phyloP scores from a whole-genome alignment of 2,113 vertebrate genomes.

The Neomonachus schauinslandi region DNA sequence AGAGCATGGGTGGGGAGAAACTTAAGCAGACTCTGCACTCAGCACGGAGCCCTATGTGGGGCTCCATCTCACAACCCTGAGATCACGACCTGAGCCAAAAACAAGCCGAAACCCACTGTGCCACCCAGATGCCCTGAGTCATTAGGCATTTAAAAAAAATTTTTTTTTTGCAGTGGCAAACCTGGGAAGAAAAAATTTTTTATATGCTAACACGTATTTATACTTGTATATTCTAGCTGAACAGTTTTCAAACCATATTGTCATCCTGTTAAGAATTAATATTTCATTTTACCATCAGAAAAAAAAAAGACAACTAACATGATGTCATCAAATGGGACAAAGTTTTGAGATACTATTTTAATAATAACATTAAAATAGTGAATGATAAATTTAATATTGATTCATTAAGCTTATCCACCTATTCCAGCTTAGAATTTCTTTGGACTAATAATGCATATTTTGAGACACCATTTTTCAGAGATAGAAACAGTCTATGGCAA shows the following conservation, averaged over 20 bases:
- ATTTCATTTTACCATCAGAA: neutral
- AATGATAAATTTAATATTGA: neutral
- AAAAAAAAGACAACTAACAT: neutral
- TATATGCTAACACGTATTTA: neutral
- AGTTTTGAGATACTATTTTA: slow-evolving; percentile 8
- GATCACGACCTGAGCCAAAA: neutral
- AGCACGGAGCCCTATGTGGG: neutral
- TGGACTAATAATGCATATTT: neutral
- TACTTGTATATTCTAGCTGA: neutral
- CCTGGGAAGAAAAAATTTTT: neutral
- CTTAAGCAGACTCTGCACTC: neutral
- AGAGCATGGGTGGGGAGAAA: neutral
- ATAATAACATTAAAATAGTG: neutral
- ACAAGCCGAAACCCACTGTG: neutral
- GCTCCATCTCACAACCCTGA: neutral
- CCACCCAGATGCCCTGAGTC: neutral
- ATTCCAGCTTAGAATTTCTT: neutral
- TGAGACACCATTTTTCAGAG: slow-evolving; percentile 1
- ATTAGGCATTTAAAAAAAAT: neutral
- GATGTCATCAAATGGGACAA: neutral
- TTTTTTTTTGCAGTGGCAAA: neutral
- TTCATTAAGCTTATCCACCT: neutral
- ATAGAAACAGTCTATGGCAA: neutral
- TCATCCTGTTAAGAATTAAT: neutral
- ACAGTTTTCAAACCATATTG: neutral